Evolutionary conservation across 1,140 invertebrate species (phyloP), one percentile per base, ranked within the genome.

Genomic region (Phymorhynchus buccinoides): DNA sequence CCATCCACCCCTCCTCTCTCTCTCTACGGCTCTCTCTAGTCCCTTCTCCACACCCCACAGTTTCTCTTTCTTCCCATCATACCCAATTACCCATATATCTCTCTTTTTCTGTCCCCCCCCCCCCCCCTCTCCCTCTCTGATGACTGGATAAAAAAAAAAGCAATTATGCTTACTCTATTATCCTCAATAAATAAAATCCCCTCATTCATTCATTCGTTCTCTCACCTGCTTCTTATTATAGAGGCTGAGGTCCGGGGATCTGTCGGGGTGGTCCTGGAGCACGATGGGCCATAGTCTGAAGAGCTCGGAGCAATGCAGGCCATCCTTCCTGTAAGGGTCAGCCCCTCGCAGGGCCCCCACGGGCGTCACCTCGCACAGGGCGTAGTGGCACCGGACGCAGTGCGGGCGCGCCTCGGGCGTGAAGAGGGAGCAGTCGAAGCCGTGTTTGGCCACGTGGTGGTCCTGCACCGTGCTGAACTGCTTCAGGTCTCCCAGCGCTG

Each of bases 261-360:
- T 85, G 32, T 89, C 66, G 18, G 85, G 88, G 35, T 86, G 84
- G 41, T 92, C 90, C 44, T 90, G 89, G 30, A 90, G 88, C 6
- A 88, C 84, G 27, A 92, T 88, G n/a, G 91, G 91, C 90, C 90
- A 92, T 1, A 91, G 87, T 77, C 88, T 90, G 84, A 91, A 92
- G 79, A 90, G 87, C 44, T 85, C 86, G 16, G 90, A 90, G 2
- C 88, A 88, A 79, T 80, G 87, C 9, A 89, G 81, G 4, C 91
- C 91, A 87, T 91, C 91, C 66, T 91, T 90, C n/a, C 91, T 86
- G 86, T 89, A 90, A 0, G 85, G 37, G 73, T 92, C 91, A n/a
- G 87, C 89, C 0, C 88, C 88, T 0, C 90, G 88, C 9, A 91
- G 87, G 18, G 88, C 85, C 35, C 86, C 83, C 18, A 87, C 87